phyloP scores from a whole-genome alignment of 2,797 vertebrate genomes.

The Siniperca scherzeri region DNA sequence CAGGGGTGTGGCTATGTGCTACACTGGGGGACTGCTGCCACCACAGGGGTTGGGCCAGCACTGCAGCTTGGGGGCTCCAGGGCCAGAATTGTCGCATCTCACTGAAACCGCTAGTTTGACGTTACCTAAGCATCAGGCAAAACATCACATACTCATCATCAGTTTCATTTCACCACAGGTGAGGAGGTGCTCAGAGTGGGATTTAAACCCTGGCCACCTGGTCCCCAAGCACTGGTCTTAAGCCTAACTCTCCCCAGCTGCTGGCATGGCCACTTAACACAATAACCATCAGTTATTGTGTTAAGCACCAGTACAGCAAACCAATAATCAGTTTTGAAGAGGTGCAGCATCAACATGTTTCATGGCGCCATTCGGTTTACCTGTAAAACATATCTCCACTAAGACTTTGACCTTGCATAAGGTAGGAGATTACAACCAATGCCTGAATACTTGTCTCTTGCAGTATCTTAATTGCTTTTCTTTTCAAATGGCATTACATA shows the following conservation, averaged over 20 bases:
- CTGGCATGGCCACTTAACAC: not conserved
- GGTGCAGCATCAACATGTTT: not conserved
- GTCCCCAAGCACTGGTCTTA: no score
- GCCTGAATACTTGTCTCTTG: not conserved
- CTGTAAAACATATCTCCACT: not conserved
- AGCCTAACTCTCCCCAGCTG: not conserved
- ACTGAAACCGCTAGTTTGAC: not conserved
- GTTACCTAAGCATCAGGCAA: not conserved
- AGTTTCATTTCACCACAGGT: not conserved
- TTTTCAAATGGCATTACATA: not conserved
- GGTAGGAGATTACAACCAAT: not conserved
- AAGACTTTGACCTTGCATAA: no score
- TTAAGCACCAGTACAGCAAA: not conserved
- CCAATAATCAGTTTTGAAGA: not conserved
- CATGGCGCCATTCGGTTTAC: not conserved
- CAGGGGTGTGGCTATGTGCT: no score
- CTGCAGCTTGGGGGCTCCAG: no score
- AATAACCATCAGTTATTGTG: not conserved
- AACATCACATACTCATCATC: not conserved
- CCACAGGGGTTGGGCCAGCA: no score
- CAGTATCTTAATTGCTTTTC: not conserved
- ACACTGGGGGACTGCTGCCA: no score
- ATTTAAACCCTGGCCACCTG: not conserved
- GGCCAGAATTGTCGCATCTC: no score
- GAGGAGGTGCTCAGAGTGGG: not conserved